These are phyloP conservation scores for Pharmacophagus antenor DNA, from an alignment of 2,888 invertebrate species.

Conservation along the genomic window DNA sequence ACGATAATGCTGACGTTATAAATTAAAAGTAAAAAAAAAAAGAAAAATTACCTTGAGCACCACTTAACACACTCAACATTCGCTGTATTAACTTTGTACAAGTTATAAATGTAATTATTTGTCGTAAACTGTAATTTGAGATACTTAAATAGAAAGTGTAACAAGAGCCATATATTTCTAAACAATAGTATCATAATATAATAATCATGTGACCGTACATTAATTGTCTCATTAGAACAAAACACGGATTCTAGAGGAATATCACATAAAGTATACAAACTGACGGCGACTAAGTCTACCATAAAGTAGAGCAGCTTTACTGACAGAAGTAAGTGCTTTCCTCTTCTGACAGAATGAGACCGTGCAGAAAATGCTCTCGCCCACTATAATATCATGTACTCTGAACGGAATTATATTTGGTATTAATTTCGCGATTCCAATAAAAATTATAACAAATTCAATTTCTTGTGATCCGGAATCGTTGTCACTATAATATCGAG, in stretches of 20 bases:
- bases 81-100: too few species aligned
- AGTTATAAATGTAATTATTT: background rate
- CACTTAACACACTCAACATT: too few species aligned
- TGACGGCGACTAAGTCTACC: constrained; percentile 7
- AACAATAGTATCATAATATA: background rate
- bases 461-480: background rate
- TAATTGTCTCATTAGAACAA: background rate
- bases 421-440: background rate
- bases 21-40: too few species aligned
- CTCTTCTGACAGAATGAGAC: constrained; percentile 8
- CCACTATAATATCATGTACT: background rate
- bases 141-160: background rate
- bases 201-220: background rate
- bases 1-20: too few species aligned
- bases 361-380: constrained; percentile 5
- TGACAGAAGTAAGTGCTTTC: constrained; percentile 15
- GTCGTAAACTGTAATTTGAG: too few species aligned
- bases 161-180: background rate
- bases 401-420: background rate
- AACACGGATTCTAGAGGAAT: background rate
- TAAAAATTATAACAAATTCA: background rate
- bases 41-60: too few species aligned
- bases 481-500: too few species aligned
- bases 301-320: constrained; percentile 4
- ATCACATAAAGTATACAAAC: constrained; percentile 5